phyloP scores from a whole-genome alignment of 2,797 vertebrate species.

The Cirrhinus mrigala region DNA sequence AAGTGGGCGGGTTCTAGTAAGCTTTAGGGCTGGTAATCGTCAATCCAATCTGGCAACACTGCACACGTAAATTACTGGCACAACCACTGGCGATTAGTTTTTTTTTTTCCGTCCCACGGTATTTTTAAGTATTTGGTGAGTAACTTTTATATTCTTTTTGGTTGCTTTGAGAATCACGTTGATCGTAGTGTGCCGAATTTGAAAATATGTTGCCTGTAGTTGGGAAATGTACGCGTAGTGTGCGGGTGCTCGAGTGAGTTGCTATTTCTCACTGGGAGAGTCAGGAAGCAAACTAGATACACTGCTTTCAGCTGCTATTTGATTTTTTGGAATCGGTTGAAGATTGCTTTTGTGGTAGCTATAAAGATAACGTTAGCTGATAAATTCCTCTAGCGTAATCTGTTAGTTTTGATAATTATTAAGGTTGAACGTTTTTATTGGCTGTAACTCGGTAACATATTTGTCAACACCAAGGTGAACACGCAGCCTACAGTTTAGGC shows the following conservation, averaged over 20 bases:
- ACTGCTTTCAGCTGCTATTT: background rate
- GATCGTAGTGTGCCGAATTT: background rate
- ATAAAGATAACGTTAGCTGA: background rate
- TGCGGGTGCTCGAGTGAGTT: background rate
- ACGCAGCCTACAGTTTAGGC: background rate
- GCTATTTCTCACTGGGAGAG: background rate
- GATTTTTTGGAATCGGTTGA: background rate
- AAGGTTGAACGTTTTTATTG: background rate
- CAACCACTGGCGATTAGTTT: background rate
- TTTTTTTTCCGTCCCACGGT: background rate
- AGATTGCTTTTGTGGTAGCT: background rate
- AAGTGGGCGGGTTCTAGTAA: too few species aligned
- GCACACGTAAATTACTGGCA: background rate
- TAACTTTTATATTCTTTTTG: background rate
- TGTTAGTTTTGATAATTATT: background rate
- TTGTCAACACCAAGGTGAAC: background rate
- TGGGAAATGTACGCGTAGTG: background rate
- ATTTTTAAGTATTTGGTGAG: slow-evolving; percentile 27
- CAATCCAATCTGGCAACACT: too few species aligned
- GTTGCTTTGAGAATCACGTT: background rate
- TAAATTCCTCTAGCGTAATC: background rate
- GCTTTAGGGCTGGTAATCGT: too few species aligned
- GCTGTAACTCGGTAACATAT: background rate
- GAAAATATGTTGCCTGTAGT: background rate
- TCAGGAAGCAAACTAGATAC: background rate